Base-by-base conservation (phyloP, 2,797 vertebrate genomes). In the Ispidina lecontei region DNA sequence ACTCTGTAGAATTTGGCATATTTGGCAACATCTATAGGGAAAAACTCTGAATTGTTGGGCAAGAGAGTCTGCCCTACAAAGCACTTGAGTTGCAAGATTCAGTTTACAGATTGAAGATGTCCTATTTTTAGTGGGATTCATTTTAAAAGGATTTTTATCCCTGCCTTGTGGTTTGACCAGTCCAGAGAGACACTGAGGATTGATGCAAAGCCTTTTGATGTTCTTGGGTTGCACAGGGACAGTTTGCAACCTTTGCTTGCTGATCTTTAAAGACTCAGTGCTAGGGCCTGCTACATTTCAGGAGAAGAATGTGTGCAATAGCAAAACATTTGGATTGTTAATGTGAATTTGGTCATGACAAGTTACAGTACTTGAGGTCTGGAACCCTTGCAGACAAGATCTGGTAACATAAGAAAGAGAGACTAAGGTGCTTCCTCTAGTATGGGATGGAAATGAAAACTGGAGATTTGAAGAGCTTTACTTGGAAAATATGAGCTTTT, bases 401-500 rank as follows among this genome's bases (percentile, higher is more conserved):
- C 49, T 4, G 7, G 10, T 88, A 85, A 54, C 6, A 18, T 31
- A 60, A 14, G 31, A 35, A 89, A 92, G 55, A 89, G 87, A 80
- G 73, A 20, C 69, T 65, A 31, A 49, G 15, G 12, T 54, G 16
- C 20, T 44, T 91, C 25, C 39, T 88, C 29, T 58, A 77, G 28
- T 56, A 46, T 28, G 77, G 81, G 82, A 23, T 80, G 65, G 85
- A 93, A 93, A 31, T 8, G 15, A 94, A 86, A 91, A 35, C n/a
- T 82, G 72, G 6, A 70, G 64, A 41, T 91, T 94, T 43, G 3
- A 76, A 79, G 62, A 85, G 31, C 31, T 88, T 71, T 83, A 68
- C 83, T 23, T 94, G 89, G 62, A 92, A 91, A 94, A 81, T 79
- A 22, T 26, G 94, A 82, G 90, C 84, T 97, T 87, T 96, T 95